phyloP scores from a whole-genome alignment of 1,140 invertebrate genomes.

The Sitodiplosis mosellana region DNA sequence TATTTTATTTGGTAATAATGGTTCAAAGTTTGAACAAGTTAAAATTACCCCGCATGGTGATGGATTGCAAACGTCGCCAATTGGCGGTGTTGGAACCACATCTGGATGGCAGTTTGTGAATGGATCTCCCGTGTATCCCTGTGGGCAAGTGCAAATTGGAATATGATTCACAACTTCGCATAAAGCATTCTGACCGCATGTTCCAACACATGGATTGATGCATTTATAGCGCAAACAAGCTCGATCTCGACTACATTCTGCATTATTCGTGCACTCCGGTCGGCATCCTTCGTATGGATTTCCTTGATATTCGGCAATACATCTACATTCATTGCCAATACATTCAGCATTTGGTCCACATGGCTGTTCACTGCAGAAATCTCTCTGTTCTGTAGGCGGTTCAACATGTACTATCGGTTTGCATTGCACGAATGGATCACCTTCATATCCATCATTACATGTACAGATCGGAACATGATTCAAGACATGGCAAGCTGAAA shows the following conservation, averaged over 20 bases:
- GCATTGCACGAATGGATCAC: constrained; percentile 50
- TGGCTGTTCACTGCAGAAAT: constrained; percentile 57
- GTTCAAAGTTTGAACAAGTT: no score
- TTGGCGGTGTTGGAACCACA: constrained; percentile 40
- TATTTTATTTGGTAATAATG: constrained; percentile 10
- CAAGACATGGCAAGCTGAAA: constrained; percentile 50
- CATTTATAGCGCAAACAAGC: constrained; percentile 53
- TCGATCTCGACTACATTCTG: constrained; percentile 43
- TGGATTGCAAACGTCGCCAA: constrained; percentile 49
- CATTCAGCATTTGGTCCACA: constrained; percentile 48
- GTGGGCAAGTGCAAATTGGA: constrained; percentile 46
- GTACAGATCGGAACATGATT: constrained; percentile 53
- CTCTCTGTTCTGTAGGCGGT: constrained; percentile 11
- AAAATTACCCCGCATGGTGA: constrained; percentile 36
- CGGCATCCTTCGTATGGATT: constrained; percentile 46
- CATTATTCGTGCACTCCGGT: constrained; percentile 47
- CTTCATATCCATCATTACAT: constrained; percentile 42
- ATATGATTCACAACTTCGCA: constrained; percentile 50
- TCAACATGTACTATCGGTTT: constrained; percentile 29
- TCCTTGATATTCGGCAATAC: constrained; percentile 43
- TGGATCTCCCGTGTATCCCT: constrained; percentile 27
- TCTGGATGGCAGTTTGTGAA: constrained; percentile 23
- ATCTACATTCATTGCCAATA: constrained; percentile 38
- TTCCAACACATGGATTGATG: constrained; percentile 43
- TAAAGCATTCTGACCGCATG: constrained; percentile 43